Evolutionary conservation across 2,888 invertebrate genomes (phyloP), one percentile per base, ranked within the genome.

Genomic region (Drosophila leonis): DNA sequence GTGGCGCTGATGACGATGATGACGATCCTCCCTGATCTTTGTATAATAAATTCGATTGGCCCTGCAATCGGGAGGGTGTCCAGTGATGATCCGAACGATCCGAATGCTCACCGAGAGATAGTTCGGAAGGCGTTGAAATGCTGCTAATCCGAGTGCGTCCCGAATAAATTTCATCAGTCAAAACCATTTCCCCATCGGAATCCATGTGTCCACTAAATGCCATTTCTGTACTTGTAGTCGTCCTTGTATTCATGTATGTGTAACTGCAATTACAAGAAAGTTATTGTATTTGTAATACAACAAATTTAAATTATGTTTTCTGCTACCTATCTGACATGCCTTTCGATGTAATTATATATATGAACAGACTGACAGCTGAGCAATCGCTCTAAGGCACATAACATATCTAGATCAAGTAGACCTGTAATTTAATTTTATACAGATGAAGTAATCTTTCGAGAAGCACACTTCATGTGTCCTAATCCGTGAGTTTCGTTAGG

Each of bases 111-210:
- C 54, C 9, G 49, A 63, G 7, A 18, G 39, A 0, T 66, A 48
- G 15, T 2, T 60, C 33, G 15, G 59, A 37, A 9, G 35, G n/a
- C 7, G 64, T 49, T 12, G 67, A 42, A 9, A 39, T 24, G 7
- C 20, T 41, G 10, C 18, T 66, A 12, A 57, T 62, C 0, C 13
- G 65, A 1, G 49, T 51, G 6, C 4, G 48, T 10, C 46, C 61
- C 10, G n/a, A 13, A 20, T 39, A 80, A n/a, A 51, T 44, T 46
- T 85, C 83, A 9, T 88, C 62, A 4, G 39, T 64, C 12, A 66
- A 49, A 12, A 54, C 29, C 1, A 75, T 13, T 4, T 72, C 20
- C 4, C 77, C 85, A 49, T 67, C 62, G 15, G 69, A 13, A 37
- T 49, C 46, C 0, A 60, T 27, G 46, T 65, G 69, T 52, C 73